Evolutionary conservation across 2,888 invertebrate genomes (phyloP), one percentile per base, ranked within the genome.

Genomic region (Selenia dentaria): DNA sequence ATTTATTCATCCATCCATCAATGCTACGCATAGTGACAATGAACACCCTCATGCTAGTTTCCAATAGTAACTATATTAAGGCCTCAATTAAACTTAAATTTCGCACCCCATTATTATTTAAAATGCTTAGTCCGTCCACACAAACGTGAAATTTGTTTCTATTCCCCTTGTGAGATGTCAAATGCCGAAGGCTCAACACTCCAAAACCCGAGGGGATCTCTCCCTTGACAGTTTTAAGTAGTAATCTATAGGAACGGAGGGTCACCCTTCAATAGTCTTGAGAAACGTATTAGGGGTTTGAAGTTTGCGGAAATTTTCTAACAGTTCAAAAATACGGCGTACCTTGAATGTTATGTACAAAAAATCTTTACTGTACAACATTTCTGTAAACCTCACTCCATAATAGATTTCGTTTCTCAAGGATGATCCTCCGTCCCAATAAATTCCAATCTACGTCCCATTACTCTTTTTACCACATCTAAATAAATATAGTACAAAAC

Each of bases 211-310:
- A 40, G 47, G 61, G 65, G 65, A 41, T 37, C 33, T 26, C 27
- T 59, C 77, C 74, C 80, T 73, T 77, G 83, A 78, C 81, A 79
- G 77, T 69, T 72, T 79, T 82, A 78, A 76, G 78, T 77, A 74
- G 83, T 81, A 84, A 84, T 85, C 80, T 82, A 77, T 71, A 77
- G 74, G 78, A 77, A 73, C 73, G 66, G 71, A 76, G 85, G 85
- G 84, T 79, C 80, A 78, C 64, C 76, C 70, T 57, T 42, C 60
- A 56, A 54, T 59, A 28, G 10, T 29, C 14, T 31, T 24, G 32
- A 40, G 9, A 37, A 27, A 38, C 28, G 28, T 16, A 29, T 9
- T 22, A 22, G 22, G 6, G n/a, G 8, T 4, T 22, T 2, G 6
- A 5, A 8, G 5, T 8, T 6, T 22, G 22, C 8, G 6, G 2